These are phyloP conservation scores for Dione vanillae DNA, from an alignment of 2,888 invertebrate genomes.

Conservation along the genomic window DNA sequence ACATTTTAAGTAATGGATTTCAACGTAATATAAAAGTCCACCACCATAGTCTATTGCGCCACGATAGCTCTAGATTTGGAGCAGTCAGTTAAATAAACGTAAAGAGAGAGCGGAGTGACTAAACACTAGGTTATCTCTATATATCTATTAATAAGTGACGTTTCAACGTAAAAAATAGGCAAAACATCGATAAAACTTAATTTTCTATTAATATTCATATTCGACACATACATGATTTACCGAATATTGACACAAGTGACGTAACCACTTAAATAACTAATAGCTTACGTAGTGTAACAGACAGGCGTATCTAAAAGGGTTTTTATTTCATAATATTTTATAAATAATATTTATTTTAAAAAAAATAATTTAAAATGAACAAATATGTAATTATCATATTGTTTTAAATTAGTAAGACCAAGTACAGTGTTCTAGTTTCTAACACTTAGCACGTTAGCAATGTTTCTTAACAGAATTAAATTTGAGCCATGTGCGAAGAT, in stretches of 20 bases:
- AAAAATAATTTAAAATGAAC: no score
- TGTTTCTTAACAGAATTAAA: not conserved
- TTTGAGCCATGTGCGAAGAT: not conserved
- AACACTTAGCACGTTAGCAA: not conserved
- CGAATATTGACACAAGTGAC: not conserved
- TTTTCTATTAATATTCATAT: not conserved
- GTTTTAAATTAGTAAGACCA: not conserved
- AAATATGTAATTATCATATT: no score
- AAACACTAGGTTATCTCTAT: no score
- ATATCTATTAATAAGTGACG: no score
- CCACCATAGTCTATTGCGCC: no score
- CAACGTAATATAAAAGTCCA: no score
- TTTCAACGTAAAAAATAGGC: no score
- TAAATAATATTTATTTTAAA: not conserved
- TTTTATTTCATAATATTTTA: not conserved
- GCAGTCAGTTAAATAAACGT: no score
- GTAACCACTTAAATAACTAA: not conserved
- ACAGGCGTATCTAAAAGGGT: not conserved
- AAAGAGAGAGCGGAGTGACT: no score
- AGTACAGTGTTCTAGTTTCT: not conserved
- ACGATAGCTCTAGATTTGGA: no score
- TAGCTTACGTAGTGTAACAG: conserved; percentile 1
- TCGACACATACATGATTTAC: not conserved
- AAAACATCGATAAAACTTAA: not conserved
- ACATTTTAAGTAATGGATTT: no score